These are phyloP conservation scores for Melanostigma gelatinosum DNA, from an alignment of 2,113 vertebrate genomes.

Conservation along the genomic window DNA sequence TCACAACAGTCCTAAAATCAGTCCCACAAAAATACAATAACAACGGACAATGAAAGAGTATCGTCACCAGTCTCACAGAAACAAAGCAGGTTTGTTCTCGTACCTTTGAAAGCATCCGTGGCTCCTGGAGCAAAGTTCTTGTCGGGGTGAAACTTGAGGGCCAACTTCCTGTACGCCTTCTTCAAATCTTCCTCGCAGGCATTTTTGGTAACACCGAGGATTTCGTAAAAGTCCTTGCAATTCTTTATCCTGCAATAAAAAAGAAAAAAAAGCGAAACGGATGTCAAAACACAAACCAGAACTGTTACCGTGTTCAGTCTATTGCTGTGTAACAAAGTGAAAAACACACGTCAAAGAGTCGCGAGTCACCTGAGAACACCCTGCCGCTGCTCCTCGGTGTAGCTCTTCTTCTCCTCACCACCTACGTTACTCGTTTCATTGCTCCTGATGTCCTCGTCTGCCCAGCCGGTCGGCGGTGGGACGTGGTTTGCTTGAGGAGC, in stretches of 20 bases:
- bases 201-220: slow-evolving; percentile 88
- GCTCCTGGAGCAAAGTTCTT: slow-evolving; percentile 96
- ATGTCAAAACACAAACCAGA: not conserved
- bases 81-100: not conserved
- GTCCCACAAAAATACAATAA: not conserved
- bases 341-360: not conserved
- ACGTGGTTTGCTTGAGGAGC: slow-evolving; percentile 75
- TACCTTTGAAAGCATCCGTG: slow-evolving; percentile 97
- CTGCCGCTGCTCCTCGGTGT: slow-evolving; percentile 91
- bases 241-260: slow-evolving; percentile 88
- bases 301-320: not conserved
- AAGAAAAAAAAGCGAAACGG: not conserved
- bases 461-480: slow-evolving; percentile 82
- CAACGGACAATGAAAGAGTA: not conserved
- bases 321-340: not conserved
- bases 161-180: slow-evolving; percentile 92
- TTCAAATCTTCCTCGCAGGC: slow-evolving; percentile 94
- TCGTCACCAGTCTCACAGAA: not conserved
- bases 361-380: slow-evolving; percentile 86
- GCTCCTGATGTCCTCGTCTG: slow-evolving; percentile 77
- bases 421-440: slow-evolving; percentile 32
- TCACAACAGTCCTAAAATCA: not conserved
- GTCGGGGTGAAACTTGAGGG: slow-evolving; percentile 95
- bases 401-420: slow-evolving; percentile 83
- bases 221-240: slow-evolving; percentile 96